A percentile compares a stretch with the other conserved stretches of the same genome.
Evolutionary conservation across 2,113 vertebrate genomes (phyloP).

Genomic region (Vicugna pacos): DNA sequence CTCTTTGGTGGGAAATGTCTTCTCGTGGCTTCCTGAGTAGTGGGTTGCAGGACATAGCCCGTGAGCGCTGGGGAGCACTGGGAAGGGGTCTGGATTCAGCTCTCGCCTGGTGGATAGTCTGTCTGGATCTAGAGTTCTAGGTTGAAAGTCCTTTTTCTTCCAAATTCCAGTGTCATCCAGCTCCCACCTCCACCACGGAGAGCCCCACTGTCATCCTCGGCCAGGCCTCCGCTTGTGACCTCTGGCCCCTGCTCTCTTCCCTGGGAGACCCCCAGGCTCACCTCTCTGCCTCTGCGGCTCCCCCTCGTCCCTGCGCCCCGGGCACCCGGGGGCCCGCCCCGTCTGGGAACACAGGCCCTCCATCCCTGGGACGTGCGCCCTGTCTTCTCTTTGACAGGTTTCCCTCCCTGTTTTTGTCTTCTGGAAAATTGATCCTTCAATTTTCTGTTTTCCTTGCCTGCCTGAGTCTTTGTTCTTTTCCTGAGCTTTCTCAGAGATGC

Average conservation of each 20-base stretch:
- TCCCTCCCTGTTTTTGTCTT: not conserved
- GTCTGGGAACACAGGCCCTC: not conserved
- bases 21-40: not conserved
- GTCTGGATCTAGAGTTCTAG: not conserved
- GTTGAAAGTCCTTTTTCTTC: not conserved
- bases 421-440: not conserved
- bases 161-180: not conserved
- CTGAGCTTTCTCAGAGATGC: not conserved
- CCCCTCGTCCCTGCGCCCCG: rapidly evolving
- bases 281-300: not conserved
- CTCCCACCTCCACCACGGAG: rapidly evolving
- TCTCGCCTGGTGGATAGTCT: not conserved
- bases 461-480: not conserved
- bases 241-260: too few species aligned
- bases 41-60: too few species aligned
- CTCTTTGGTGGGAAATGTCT: not conserved
- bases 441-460: not conserved
- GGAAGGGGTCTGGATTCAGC: not conserved
- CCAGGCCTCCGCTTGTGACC: not conserved
- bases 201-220: rapidly evolving
- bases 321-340: rapidly evolving
- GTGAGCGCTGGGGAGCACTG: too few species aligned
- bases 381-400: not conserved
- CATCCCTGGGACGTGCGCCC: not conserved
- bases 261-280: not conserved